Base-by-base conservation (phyloP, 2,797 vertebrate species). In the Sus cebifrons region DNA sequence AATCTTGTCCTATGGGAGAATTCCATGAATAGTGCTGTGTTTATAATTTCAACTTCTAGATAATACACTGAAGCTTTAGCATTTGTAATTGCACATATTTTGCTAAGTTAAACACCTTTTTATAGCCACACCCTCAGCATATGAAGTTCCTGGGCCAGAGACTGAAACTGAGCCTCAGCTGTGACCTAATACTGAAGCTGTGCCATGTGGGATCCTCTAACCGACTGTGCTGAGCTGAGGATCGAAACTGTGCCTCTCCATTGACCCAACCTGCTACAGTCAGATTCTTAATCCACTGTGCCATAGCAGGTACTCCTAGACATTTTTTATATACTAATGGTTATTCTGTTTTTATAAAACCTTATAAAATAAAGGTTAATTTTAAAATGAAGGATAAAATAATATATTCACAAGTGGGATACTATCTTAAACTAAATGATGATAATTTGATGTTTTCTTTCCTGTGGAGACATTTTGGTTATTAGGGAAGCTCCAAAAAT, bases 1-100 rank as follows among this genome's bases (percentile, higher is more conserved):
- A 95, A 96, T 97, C 75, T 89, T 96, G 18, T 91, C 86, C 52
- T 71, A 3, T 89, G 82, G 71, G 60, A 91, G 62, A 86, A 3
- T 85, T 93, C 71, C 84, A 32, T 77, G 58, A 82, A 92, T 91
- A 21, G 6, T 86, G 32, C 3, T 94, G 1, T 95, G 58, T 25
- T 93, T 86, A 68, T 78, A 81, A 64, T 96, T 96, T 89, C 17
- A 86, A 27, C 65, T 90, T 89, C 65, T 84, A 10, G 8, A 85
- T 54, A 73, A 64, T 21, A 89, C 16, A 81, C 15, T 86, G 21
- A 93, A 94, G 5, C 0, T 68, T 88, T 64, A 77, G 6, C 25
- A 40, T 71, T 81, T 40, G 0, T 88, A 89, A 93, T 95, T 93
- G 62, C 70, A 96, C 58, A 16, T 65, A 65, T 86, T 96, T 85